A percentile compares a stretch with the other conserved stretches of the same genome.
These are phyloP conservation scores for Ataeniobius toweri DNA, from an alignment of 2,797 vertebrate species.

Conservation along the genomic window DNA sequence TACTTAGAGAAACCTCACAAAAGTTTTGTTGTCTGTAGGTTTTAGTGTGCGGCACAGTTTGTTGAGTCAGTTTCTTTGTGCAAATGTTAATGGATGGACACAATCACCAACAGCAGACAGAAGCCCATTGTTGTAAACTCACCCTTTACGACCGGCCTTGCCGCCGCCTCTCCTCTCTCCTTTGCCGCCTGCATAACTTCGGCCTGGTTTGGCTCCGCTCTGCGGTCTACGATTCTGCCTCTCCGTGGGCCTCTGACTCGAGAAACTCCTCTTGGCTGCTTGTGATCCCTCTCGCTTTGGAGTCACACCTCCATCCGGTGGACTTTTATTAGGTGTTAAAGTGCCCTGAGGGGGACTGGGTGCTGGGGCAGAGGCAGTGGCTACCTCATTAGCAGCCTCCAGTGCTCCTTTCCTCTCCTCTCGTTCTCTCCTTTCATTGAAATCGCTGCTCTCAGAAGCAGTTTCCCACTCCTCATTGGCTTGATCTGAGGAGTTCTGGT, in stretches of 20 bases:
- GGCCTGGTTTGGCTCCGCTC: constrained; percentile 87
- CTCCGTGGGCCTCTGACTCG: constrained; percentile 93
- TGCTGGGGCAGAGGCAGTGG: constrained; percentile 55
- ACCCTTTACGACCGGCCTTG: constrained; percentile 93
- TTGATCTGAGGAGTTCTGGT: constrained; percentile 99
- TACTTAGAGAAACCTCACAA: constrained; percentile 28
- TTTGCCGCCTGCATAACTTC: constrained; percentile 90
- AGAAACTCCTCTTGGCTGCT: constrained; percentile 94
- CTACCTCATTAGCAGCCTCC: constrained; percentile 75
- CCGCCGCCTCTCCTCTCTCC: constrained; percentile 90
- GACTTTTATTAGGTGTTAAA: constrained; percentile 74
- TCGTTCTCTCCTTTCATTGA: constrained; percentile 95
- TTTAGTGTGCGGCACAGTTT: neutral
- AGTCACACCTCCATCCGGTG: constrained; percentile 73
- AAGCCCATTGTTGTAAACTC: constrained; percentile 67
- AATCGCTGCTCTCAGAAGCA: constrained; percentile 98
- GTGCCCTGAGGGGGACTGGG: constrained; percentile 64
- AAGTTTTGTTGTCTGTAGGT: constrained; percentile 17
- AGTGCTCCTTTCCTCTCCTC: constrained; percentile 91
- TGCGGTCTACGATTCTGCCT: constrained; percentile 92
- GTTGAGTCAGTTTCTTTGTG: constrained; percentile 38
- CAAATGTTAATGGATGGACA: constrained; percentile 35
- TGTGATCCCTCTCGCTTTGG: constrained; percentile 88
- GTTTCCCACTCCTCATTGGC: constrained; percentile 99
- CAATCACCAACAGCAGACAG: constrained; percentile 23